Percentiles rank a stretch among this genome's conserved stretches.
Conservation (phyloP, 1,140 invertebrate species). For the Drosophila sp. region DNA sequence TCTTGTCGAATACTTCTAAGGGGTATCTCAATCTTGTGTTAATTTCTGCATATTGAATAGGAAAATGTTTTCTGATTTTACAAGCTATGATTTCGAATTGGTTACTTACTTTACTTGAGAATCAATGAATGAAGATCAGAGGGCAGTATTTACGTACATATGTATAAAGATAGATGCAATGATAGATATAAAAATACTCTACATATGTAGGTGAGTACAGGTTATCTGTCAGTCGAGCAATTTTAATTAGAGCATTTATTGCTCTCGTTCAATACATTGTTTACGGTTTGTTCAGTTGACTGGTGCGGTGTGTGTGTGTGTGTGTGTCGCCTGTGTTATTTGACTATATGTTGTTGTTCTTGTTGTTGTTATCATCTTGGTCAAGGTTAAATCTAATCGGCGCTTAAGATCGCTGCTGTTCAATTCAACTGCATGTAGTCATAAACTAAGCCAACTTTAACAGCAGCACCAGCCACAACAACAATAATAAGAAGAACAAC, state of each 20-base stretch:
- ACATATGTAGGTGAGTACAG: slow-evolving; percentile 4
- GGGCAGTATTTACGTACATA: background rate
- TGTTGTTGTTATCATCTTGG: slow-evolving; percentile 74
- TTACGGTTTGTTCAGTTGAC: background rate
- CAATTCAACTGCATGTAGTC: slow-evolving; percentile 58
- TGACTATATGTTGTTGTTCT: slow-evolving; percentile 16
- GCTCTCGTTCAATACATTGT: background rate
- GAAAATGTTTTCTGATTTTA: too few relatives aligned
- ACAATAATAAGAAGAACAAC: slow-evolving; percentile 29
- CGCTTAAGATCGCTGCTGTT: slow-evolving; percentile 70
- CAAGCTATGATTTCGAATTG: too few relatives aligned
- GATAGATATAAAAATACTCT: background rate
- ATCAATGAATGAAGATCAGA: background rate
- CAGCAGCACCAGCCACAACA: slow-evolving; percentile 45
- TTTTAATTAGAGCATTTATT: slow-evolving; percentile 23
- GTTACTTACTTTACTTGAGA: background rate
- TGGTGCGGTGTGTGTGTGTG: slow-evolving; percentile 26
- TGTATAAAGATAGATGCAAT: background rate
- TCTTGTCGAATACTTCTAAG: too few relatives aligned
- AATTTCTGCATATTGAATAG: too few relatives aligned
- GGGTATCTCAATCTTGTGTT: too few relatives aligned
- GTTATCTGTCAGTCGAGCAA: slow-evolving; percentile 20
- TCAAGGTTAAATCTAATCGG: slow-evolving; percentile 81
- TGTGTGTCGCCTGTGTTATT: slow-evolving; percentile 7
- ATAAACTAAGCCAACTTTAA: slow-evolving; percentile 62